Conservation (phyloP, 2,113 vertebrate genomes). For the Suncus etruscus region DNA sequence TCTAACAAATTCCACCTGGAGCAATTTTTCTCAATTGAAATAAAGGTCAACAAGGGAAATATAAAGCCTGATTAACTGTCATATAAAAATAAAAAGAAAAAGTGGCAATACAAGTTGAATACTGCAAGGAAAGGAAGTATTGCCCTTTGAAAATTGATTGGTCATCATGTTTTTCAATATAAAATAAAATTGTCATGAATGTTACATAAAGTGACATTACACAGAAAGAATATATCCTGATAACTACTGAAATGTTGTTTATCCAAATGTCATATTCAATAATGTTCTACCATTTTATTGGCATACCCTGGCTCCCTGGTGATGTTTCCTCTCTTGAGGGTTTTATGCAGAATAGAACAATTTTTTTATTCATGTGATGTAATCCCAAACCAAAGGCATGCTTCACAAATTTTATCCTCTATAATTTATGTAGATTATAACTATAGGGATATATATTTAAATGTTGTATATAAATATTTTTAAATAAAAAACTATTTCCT, state of each 20-base stretch:
- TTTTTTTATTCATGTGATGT: rapidly evolving
- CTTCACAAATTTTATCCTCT: not conserved
- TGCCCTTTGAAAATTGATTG: conserved; percentile 18
- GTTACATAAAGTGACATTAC: not conserved
- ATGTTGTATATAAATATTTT: not conserved
- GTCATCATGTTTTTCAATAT: not conserved
- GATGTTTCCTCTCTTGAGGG: not conserved
- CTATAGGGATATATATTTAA: no score
- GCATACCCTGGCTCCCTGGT: not conserved
- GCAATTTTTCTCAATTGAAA: not conserved
- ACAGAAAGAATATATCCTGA: not conserved
- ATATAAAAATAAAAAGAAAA: not conserved
- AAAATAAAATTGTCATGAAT: not conserved
- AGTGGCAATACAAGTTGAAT: not conserved
- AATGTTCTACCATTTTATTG: not conserved
- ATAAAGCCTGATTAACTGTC: not conserved
- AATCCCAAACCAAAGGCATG: not conserved
- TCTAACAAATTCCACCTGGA: no score
- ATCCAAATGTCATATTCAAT: not conserved
- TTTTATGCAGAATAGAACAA: not conserved
- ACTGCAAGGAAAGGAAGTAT: not conserved
- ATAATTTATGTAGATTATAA: not conserved
- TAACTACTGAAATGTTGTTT: not conserved
- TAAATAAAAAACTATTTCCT: not conserved
- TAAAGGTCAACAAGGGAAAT: not conserved